Evolutionary conservation across 2,113 vertebrate genomes (phyloP), one percentile per base, ranked within the genome.

Genomic region (Pelusios castaneus): DNA sequence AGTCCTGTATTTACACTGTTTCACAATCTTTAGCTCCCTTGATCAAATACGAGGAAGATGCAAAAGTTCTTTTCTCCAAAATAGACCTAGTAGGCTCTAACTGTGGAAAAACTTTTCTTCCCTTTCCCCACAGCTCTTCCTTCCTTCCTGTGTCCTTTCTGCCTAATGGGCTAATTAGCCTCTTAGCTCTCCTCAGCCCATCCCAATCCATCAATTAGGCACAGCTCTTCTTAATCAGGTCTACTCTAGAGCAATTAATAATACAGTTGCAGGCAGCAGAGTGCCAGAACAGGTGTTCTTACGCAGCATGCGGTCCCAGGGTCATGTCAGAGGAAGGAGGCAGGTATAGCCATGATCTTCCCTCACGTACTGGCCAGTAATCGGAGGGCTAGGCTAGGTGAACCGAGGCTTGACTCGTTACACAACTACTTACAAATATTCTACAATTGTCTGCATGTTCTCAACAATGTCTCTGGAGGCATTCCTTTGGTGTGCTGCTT

Each of bases 351-450:
- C 8, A 7, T 29, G 31, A 21, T 85, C 56, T 63, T 60, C 76
- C 60, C 58, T 19, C n/a, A 22, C 67, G 60, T 52, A 47, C 41
- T 24, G 16, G 29, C 0, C 1, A 10, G 45, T 47, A 14, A 27
- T 21, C 31, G 0, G 1, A 67, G 29, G 55, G 29, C n/a, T 55
- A 87, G 75, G 79, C 67, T 43, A 21, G 52, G 38, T 19, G 0
- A 0, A 67, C 21, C 1, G 2, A 1, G 1, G 1, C 10, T 25
- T 86, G 75, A 34, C 17, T 25, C 49, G 16, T 51, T 70, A 38
- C 70, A 5, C 21, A 89, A 73, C 34, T 87, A 41, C 79, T 1
- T 80, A 5, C 22, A 52, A n/a, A 10, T 80, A 1, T 89, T 90
- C 88, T 76, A n/a, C 2, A 55, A 4, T 27, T 92, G 38, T 34